Percentiles rank a stretch among this genome's conserved stretches.
Conservation (phyloP, 1,140 invertebrate genomes). For the Luehdorfia chinensis region DNA sequence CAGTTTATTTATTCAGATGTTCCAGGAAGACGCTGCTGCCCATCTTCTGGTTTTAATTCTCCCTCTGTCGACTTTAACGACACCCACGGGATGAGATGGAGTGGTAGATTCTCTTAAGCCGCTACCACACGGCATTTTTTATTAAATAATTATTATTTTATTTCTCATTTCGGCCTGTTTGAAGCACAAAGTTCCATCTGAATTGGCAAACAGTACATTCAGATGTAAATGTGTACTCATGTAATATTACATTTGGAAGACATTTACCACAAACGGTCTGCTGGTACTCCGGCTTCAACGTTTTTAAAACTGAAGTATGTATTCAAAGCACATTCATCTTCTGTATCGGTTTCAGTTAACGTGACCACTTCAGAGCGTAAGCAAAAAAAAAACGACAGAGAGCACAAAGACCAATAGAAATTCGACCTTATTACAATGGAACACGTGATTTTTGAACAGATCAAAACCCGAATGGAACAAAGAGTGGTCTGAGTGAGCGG, state of each 20-base stretch:
- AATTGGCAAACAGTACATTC: too few species aligned
- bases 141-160: too few species aligned
- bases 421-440: constrained; percentile 23
- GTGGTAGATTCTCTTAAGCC: too few species aligned
- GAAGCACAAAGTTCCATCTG: too few species aligned
- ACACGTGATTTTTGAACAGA: constrained; percentile 12
- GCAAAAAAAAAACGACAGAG: constrained; percentile 4
- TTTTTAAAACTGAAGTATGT: constrained; percentile 18
- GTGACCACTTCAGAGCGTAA: constrained; percentile 10
- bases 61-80: too few species aligned
- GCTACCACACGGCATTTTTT: too few species aligned
- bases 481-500: constrained; percentile 29
- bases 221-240: too few species aligned
- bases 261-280: neutral
- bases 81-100: too few species aligned
- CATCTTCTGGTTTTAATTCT: too few species aligned
- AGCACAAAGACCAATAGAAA: constrained; percentile 13
- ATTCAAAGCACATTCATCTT: constrained; percentile 8
- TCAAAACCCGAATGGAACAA: constrained; percentile 21
- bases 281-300: neutral
- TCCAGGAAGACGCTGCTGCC: too few species aligned
- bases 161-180: too few species aligned
- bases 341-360: constrained; percentile 14
- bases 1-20: too few species aligned
- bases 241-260: neutral